Percentiles rank a stretch among this genome's conserved stretches.
These are phyloP conservation scores for Copidosoma floridanum DNA, from an alignment of 1,140 invertebrate genomes.

Conservation along the genomic window DNA sequence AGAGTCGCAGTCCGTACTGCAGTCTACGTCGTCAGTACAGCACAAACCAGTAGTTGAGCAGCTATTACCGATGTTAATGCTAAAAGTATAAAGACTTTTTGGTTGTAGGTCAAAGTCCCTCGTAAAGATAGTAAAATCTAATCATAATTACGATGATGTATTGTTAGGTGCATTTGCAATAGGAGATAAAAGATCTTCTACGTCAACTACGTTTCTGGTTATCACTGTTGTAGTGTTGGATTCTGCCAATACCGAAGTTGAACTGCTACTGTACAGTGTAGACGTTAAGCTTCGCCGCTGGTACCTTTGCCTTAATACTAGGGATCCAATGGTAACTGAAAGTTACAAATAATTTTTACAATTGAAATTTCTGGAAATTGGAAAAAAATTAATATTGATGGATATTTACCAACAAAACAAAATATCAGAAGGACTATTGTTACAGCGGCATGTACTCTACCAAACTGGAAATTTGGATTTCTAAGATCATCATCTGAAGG, in stretches of 20 bases:
- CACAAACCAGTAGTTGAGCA: constrained; percentile 39
- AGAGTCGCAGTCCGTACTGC: constrained; percentile 26
- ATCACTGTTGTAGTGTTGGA: constrained; percentile 27
- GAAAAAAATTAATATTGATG: not conserved
- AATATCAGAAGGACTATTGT: constrained; percentile 65
- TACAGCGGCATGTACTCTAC: constrained; percentile 69
- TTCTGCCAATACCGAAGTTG: constrained; percentile 34
- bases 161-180: constrained; percentile 7
- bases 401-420: constrained; percentile 65
- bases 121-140: no score
- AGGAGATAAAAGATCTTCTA: constrained; percentile 67
- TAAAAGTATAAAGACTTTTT: constrained; percentile 31
- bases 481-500: constrained; percentile 54
- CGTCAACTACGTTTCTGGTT: constrained; percentile 62
- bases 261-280: constrained; percentile 43
- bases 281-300: constrained; percentile 47
- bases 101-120: no score
- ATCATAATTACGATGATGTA: constrained; percentile 32
- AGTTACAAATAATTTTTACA: constrained; percentile 26
- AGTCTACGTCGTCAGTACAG: constrained; percentile 39
- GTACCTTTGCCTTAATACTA: constrained; percentile 75
- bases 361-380: not conserved
- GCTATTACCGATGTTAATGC: constrained; percentile 39
- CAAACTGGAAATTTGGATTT: constrained; percentile 81
- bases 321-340: constrained; percentile 69